phyloP scores from a whole-genome alignment of 2,888 invertebrate species.

The Erynnis tages region DNA sequence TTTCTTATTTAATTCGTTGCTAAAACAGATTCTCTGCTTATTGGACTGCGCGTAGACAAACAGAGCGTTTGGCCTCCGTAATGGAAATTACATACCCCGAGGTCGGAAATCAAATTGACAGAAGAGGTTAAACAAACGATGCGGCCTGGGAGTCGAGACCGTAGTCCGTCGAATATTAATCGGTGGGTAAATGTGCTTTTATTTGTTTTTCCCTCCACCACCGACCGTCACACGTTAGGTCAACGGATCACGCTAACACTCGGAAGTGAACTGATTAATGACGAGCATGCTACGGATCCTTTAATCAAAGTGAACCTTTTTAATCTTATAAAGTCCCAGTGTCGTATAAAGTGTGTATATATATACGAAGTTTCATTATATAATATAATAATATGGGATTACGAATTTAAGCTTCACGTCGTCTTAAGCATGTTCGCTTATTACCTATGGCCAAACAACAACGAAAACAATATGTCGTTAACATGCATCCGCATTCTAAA shows the following conservation, averaged over 20 bases:
- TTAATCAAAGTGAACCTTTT: conserved; percentile 20
- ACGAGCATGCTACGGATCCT: conserved; percentile 16
- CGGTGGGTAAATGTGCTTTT: conserved; percentile 75
- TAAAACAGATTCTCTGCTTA: conserved; percentile 56
- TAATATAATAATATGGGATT: too few species aligned
- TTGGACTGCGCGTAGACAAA: conserved; percentile 67
- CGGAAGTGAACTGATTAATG: conserved; percentile 28
- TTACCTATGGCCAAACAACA: too few species aligned
- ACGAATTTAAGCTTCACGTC: too few species aligned
- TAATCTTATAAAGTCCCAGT: conserved; percentile 3
- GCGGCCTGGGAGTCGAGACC: conserved; percentile 63
- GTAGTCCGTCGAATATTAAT: conserved; percentile 71
- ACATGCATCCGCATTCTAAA: too few species aligned
- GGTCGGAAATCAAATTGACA: conserved; percentile 80
- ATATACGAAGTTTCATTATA: neutral
- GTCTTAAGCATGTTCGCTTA: too few species aligned
- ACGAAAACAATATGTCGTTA: too few species aligned
- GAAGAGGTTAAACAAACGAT: conserved; percentile 81
- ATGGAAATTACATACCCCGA: conserved; percentile 79
- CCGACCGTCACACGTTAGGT: conserved; percentile 40
- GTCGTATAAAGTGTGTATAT: conserved; percentile 3
- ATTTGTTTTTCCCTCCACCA: conserved; percentile 65
- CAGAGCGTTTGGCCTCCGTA: conserved; percentile 70
- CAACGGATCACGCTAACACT: conserved; percentile 43
- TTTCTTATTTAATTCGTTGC: conserved; percentile 39